Evolutionary conservation across 2,888 invertebrate species (phyloP).

Genomic region (Sympetrum striolatum): DNA sequence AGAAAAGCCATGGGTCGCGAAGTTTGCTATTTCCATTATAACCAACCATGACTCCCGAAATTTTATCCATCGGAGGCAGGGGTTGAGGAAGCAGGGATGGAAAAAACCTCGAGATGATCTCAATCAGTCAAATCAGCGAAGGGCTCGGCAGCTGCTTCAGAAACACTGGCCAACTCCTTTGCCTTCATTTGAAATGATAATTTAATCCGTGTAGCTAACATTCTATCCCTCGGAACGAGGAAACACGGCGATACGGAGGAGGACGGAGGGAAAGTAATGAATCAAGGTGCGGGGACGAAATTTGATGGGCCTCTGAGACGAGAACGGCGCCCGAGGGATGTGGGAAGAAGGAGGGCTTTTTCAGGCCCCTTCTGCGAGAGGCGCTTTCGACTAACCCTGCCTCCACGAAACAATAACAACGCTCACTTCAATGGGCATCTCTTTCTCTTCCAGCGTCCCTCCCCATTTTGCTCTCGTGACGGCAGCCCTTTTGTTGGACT

Average conservation of each 20-base stretch:
- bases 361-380: background rate
- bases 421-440: background rate
- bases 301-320: background rate
- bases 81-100: too few species aligned
- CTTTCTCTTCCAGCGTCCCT: background rate
- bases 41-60: too few species aligned
- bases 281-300: background rate
- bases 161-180: background rate
- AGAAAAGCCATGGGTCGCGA: too few species aligned
- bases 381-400: background rate
- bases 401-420: background rate
- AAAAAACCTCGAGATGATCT: background rate
- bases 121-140: background rate
- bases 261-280: background rate
- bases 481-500: too few species aligned
- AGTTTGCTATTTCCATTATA: too few species aligned
- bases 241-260: background rate
- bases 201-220: background rate
- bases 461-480: background rate
- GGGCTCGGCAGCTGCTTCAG: background rate
- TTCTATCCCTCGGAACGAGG: background rate
- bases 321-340: background rate
- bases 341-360: background rate
- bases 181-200: background rate
- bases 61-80: too few species aligned